Conservation (phyloP, 30 jellyfish, hydroid and myxozoan species). For the Euphysa ruthae region DNA sequence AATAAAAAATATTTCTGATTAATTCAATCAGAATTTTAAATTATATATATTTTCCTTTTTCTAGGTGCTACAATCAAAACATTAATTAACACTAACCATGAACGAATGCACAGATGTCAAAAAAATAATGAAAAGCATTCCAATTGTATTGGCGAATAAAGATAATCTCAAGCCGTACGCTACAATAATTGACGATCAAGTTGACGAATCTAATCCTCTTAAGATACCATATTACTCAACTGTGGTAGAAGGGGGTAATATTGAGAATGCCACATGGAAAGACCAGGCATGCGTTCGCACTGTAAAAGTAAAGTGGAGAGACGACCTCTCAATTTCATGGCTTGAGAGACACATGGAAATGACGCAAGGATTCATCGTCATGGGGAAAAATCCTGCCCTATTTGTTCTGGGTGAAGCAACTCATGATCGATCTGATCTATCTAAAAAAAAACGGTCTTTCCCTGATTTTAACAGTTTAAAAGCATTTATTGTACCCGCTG, state of each 20-base stretch:
- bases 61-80: too few relatives aligned
- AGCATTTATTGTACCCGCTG: slow-evolving; percentile 2
- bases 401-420: slow-evolving; percentile 1
- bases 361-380: background rate
- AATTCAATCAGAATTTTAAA: too few relatives aligned
- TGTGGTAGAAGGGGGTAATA: background rate
- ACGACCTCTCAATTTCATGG: background rate
- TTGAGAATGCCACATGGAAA: background rate
- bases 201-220: background rate
- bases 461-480: background rate
- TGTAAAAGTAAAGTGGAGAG: background rate
- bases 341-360: background rate
- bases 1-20: too few relatives aligned
- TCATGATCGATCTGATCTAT: background rate
- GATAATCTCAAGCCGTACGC: background rate
- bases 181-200: background rate
- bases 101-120: too few relatives aligned
- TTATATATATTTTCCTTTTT: too few relatives aligned
- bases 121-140: too few relatives aligned
- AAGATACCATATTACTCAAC: background rate
- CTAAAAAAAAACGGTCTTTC: background rate
- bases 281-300: background rate
- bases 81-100: too few relatives aligned
- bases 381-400: background rate
- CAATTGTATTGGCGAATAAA: background rate